Evolutionary conservation across 1,140 invertebrate genomes (phyloP), one percentile per base, ranked within the genome.

Genomic region (Cardiocondyla obscurior): DNA sequence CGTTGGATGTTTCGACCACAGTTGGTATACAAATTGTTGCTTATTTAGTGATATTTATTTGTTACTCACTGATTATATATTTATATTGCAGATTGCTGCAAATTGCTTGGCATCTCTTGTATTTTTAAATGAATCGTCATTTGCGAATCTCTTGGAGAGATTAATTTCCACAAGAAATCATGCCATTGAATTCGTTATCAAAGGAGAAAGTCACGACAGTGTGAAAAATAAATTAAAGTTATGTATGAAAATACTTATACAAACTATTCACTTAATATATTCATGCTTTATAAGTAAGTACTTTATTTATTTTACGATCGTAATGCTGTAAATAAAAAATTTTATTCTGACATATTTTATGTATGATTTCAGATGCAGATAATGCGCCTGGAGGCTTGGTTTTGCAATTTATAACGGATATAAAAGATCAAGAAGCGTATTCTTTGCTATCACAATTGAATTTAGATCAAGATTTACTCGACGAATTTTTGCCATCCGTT

Each of bases 231-330:
- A 94, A 70, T 92, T 95, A 60, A 94, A 94, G 83, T 89, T 94
- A 0, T 95, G 95, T 90, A 92, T 95, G n/a, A 93, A 92, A 90
- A 93, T 95, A 85, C 88, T 95, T 53, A 94, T 94, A 74, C 93
- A 95, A 69, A 94, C 94, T 12, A 86, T 95, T 4, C 88, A 89
- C 57, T 90, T 96, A 33, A 94, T 96, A 16, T 94, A 95, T 90
- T 94, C 94, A 86, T 96, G 96, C 91, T 96, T 97, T 92, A 94
- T 96, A 85, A 95, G 96, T 96, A 87, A 95, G 94, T 93, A 82
- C 25, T 22, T 42, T 22, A 42, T 74, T 58, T 57, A 22, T 19
- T 62, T 16, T 39, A 72, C 0, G 19, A n/a, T 44, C 12, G 6
- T 7, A 53, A 51, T 46, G 30, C 12, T 7, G 10, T 0, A 39